Percentiles rank a stretch among this genome's conserved stretches.
phyloP scores from a whole-genome alignment of 2,113 vertebrate species.

The Eurypyga helias region DNA sequence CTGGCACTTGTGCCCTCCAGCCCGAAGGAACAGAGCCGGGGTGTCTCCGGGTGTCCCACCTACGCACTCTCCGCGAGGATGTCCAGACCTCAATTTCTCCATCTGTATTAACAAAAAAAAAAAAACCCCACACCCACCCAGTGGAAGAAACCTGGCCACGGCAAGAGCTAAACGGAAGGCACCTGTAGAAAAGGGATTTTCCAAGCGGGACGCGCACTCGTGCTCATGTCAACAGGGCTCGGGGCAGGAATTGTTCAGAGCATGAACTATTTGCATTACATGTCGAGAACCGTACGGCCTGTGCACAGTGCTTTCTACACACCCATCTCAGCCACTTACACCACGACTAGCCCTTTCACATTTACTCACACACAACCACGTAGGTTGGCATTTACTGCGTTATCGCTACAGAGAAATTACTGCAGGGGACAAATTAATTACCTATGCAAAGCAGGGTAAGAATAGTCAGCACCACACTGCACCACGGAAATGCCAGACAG shows the following conservation, averaged over 20 bases:
- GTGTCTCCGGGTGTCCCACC: not conserved
- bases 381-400: not conserved
- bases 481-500: constrained; percentile 34
- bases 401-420: constrained; percentile 26
- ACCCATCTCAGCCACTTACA: not conserved
- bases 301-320: not conserved
- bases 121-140: not conserved
- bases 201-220: not conserved
- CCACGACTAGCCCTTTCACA: not conserved
- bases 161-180: not conserved
- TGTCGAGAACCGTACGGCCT: not conserved
- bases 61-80: fast-evolving
- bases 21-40: not conserved
- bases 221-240: not conserved
- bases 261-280: not conserved
- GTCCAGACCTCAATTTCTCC: constrained; percentile 21
- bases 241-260: not conserved
- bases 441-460: constrained; percentile 57
- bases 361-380: not conserved
- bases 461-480: constrained; percentile 38
- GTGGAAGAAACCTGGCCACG: not conserved
- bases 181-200: not conserved
- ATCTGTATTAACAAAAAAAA: not conserved
- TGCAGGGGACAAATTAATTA: constrained; percentile 65
- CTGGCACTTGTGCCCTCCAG: not conserved